Evolutionary conservation across 1,140 invertebrate species (phyloP).

Genomic region (Plutomurus gul): DNA sequence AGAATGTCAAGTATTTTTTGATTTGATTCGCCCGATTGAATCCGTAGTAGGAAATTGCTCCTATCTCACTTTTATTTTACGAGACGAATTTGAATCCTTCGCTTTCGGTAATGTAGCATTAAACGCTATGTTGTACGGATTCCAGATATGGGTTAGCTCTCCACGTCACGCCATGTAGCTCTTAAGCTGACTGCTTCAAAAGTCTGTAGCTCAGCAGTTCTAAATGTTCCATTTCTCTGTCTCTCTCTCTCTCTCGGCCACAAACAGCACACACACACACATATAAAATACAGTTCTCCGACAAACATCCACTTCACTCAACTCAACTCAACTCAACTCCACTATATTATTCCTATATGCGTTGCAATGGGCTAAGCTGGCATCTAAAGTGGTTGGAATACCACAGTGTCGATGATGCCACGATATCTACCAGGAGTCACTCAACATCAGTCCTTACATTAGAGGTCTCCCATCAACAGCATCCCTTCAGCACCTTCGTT

Average conservation of each 20-base stretch:
- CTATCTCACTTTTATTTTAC: slow-evolving; percentile 7
- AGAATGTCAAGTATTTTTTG: slow-evolving; percentile 30
- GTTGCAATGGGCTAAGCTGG: too few relatives aligned
- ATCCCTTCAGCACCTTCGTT: slow-evolving; percentile 25
- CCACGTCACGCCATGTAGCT: background rate
- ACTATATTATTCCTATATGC: too few relatives aligned
- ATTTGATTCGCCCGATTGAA: slow-evolving; percentile 26
- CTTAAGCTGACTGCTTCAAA: background rate
- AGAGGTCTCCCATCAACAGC: background rate
- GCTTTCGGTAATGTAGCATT: too few relatives aligned
- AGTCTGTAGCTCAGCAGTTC: slow-evolving; percentile 15
- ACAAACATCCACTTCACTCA: slow-evolving; percentile 6
- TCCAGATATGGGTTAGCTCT: too few relatives aligned
- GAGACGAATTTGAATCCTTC: too few relatives aligned
- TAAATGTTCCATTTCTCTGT: slow-evolving; percentile 17
- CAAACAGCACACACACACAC: too few relatives aligned
- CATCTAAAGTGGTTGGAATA: too few relatives aligned
- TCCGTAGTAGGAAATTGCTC: background rate
- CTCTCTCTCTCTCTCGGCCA: too few relatives aligned
- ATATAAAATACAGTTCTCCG: too few relatives aligned
- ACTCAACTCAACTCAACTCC: background rate
- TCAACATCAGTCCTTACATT: background rate
- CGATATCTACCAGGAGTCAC: too few relatives aligned
- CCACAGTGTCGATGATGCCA: too few relatives aligned
- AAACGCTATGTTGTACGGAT: too few relatives aligned